Evolutionary conservation across 92 coral and sea anemone species (phyloP), one percentile per base, ranked within the genome.

Genomic region (Hydrozoanthus gracilis): DNA sequence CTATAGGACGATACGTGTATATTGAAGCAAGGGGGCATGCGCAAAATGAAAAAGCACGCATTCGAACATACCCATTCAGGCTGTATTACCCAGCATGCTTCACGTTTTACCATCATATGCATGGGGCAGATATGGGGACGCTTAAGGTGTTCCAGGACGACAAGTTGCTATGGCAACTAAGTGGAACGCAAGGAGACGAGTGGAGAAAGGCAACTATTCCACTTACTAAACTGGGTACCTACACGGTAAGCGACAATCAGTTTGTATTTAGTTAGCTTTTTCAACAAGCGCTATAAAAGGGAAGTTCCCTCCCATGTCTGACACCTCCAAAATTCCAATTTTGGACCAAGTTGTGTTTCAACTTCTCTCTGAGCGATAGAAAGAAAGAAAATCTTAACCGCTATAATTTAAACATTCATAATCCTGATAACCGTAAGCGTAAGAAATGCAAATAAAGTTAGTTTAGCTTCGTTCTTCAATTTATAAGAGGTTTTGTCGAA

Each of bases 151-250:
- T 60, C n/a, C 84, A 60, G 15, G 48, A 46, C 84, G 20, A 79
- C 54, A 62, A 15, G 44, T 65, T 79, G 70, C 44, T 45, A 65
- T 79, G 84, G 84, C 84, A 65, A 79, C 55, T 79, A 45, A 64
- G 84, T 7, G 84, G 73, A 13, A 64, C 84, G 14, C 84, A 79
- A 61, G 84, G 84, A 15, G 35, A 64, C 4, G 55, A 79, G 18
- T 79, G 84, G 84, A 79, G 51, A n/a, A 8, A 45, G 35, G 84
- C 84, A 79, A 64, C 84, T 8, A 16, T 79, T 62, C 84, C 84
- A 44, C 62, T 64, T 14, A 11, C 15, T 61, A 44, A 47, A 8
- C 84, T 56, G 64, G 84, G 84, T 18, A 44, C 64, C 7, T 49
- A 79, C 73, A 64, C 46, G 84, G 84, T 79, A 46, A 9, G 27